A percentile compares a stretch with the other conserved stretches of the same genome.
Conservation (phyloP, 2,888 invertebrate genomes). For the Drosophila prostipennis region DNA sequence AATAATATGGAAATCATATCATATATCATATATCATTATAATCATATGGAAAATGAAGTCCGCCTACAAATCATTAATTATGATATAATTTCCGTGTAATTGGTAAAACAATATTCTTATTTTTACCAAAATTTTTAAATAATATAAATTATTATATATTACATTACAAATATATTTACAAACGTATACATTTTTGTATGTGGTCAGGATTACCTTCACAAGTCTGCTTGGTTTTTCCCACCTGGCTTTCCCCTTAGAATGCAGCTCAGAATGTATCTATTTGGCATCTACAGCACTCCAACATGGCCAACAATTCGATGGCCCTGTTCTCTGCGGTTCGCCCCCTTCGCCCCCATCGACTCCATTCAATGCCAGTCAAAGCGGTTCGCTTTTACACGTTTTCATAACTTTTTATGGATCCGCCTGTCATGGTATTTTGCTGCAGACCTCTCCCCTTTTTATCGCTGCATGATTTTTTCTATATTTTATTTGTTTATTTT, state of each 20-base stretch:
- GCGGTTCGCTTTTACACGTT: constrained; percentile 52
- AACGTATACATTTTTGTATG: not conserved
- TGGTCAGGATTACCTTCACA: constrained; percentile 3
- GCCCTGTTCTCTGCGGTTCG: constrained; percentile 6
- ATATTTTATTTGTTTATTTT: constrained; percentile 60
- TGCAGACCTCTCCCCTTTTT: constrained; percentile 43
- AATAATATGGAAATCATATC: no score
- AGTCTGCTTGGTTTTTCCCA: constrained; percentile 30
- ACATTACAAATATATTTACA: no score
- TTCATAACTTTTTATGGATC: constrained; percentile 71
- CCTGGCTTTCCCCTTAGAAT: constrained; percentile 9
- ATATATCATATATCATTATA: no score
- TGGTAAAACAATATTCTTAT: not conserved
- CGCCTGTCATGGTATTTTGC: constrained; percentile 45
- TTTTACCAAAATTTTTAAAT: not conserved
- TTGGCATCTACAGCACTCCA: constrained; percentile 31
- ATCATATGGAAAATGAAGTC: not conserved
- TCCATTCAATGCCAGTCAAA: constrained; percentile 21
- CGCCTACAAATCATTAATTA: no score
- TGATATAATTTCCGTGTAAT: not conserved
- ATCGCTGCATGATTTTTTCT: constrained; percentile 50
- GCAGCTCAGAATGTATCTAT: constrained; percentile 35
- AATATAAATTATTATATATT: no score
- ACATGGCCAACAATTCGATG: constrained; percentile 40
- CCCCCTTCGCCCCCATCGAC: not conserved